Conservation (phyloP, 1,140 invertebrate species). For the Campoletis sonorensis region DNA sequence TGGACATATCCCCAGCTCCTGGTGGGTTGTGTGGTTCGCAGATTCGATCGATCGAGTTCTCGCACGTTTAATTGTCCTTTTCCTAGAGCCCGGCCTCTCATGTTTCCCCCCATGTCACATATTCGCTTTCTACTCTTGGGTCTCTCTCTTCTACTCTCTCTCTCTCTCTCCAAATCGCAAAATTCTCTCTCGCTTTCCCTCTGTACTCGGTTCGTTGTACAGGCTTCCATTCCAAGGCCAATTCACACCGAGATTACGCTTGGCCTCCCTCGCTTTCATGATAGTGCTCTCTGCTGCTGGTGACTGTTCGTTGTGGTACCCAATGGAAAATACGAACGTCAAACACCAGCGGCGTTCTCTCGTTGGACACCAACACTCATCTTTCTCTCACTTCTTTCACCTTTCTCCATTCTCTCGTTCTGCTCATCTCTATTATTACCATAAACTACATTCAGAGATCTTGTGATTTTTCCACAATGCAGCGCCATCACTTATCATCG, state of each 20-base stretch:
- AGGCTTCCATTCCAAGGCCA: conserved; percentile 43
- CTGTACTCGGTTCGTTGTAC: conserved; percentile 18
- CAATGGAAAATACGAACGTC: conserved; percentile 40
- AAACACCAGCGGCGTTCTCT: conserved; percentile 25
- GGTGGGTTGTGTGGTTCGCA: conserved; percentile 6
- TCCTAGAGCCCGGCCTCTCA: conserved; percentile 4
- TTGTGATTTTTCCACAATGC: conserved; percentile 4
- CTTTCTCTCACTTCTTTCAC: background rate
- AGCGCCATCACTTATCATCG: background rate
- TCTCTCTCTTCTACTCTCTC: conserved; percentile 8
- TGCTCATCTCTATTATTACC: background rate
- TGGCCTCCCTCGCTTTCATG: conserved; percentile 43
- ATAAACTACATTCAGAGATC: background rate
- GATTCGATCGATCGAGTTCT: conserved; percentile 41
- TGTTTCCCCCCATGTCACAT: conserved; percentile 14
- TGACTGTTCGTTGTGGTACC: conserved; percentile 15
- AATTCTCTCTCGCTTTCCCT: conserved; percentile 1
- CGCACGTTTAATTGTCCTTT: conserved; percentile 43
- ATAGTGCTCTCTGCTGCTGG: conserved; percentile 12
- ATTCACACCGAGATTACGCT: conserved; percentile 46
- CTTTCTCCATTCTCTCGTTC: conserved; percentile 18
- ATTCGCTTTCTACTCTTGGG: conserved; percentile 20
- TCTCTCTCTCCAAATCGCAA: background rate
- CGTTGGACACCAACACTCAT: background rate
- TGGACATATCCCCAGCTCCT: background rate